Evolutionary conservation across 2,888 invertebrate species (phyloP).

Genomic region (Drosophila hamatofila): DNA sequence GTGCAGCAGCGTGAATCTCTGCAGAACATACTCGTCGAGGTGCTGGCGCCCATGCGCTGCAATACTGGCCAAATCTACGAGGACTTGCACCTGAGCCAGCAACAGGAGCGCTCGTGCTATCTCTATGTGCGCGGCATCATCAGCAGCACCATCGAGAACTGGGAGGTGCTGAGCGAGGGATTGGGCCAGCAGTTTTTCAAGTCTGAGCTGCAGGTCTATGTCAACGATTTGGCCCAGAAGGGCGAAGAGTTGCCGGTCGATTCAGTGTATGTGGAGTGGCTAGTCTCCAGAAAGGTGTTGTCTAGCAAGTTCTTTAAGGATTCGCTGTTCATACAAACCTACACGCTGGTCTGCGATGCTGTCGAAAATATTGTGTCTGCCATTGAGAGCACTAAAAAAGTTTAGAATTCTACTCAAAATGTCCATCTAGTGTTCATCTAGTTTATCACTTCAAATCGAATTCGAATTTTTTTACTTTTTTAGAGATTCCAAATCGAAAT

Average conservation of each 20-base stretch:
- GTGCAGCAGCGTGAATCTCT: constrained; percentile 33
- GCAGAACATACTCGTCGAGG: constrained; percentile 31
- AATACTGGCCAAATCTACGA: constrained; percentile 21
- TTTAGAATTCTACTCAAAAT: constrained; percentile 1
- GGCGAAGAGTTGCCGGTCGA: constrained; percentile 15
- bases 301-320: constrained; percentile 71
- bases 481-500: constrained; percentile 35
- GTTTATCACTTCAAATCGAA: not conserved
- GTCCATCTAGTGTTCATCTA: not conserved
- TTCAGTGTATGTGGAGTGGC: constrained; percentile 13
- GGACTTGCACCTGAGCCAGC: constrained; percentile 33
- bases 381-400: constrained; percentile 70
- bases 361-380: constrained; percentile 80
- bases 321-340: constrained; percentile 79
- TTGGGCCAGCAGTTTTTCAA: constrained; percentile 68
- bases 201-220: constrained; percentile 51
- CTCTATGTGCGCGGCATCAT: constrained; percentile 75
- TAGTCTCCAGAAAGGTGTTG: constrained; percentile 46
- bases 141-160: constrained; percentile 69
- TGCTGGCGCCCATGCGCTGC: constrained; percentile 55
- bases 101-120: constrained; percentile 59
- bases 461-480: constrained; percentile 13
- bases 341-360: constrained; percentile 72
- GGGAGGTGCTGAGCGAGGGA: constrained; percentile 57
- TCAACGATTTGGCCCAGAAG: constrained; percentile 10